Evolutionary conservation across 2,113 vertebrate species (phyloP), one percentile per base, ranked within the genome.

Genomic region (Porphyrio hochstetteri): DNA sequence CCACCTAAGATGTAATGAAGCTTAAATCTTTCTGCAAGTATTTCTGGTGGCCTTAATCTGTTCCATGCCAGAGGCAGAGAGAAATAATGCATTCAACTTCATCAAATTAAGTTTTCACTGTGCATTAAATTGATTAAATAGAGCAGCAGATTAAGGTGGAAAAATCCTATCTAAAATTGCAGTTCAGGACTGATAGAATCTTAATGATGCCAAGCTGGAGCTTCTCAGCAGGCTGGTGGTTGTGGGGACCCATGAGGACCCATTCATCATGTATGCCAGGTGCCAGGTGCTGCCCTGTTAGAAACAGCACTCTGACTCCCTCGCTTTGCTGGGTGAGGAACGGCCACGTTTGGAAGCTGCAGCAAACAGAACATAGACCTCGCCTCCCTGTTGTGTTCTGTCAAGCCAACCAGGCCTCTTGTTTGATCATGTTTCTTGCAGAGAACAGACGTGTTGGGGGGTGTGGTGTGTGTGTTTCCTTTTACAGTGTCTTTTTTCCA

Each of bases 81-180:
- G 64, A 77, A 95, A 59, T 84, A 92, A 89, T 40, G 31, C 81
- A 46, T 91, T 90, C 88, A 63, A 11, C 95, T 89, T 80, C 88
- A 75, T 93, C 69, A 83, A 86, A 93, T 96, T 91, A 97, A 92
- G 69, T 83, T 96, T 93, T 96, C 91, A 96, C 80, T 70, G 42
- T 38, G 74, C 80, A 38, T 86, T 92, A 94, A 96, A 94, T 90
- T 96, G 93, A 97, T 97, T 93, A 92, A 96, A 64, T 80, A 90
- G 84, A 87, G 69, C 64, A 57, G 83, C 31, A 75, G 83, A 96
- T 97, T 91, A 93, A 91, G 76, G 57, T 6, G 2, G 2, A 80
- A 81, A 93, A 93, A 92, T 91, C 84, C 75, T 31, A 4, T 77
- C 87, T 90, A 64, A 88, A 94, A 84, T 83, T 70, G 89, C 69